phyloP scores from a whole-genome alignment of 2,888 invertebrate species.

The Dryococelus australis region DNA sequence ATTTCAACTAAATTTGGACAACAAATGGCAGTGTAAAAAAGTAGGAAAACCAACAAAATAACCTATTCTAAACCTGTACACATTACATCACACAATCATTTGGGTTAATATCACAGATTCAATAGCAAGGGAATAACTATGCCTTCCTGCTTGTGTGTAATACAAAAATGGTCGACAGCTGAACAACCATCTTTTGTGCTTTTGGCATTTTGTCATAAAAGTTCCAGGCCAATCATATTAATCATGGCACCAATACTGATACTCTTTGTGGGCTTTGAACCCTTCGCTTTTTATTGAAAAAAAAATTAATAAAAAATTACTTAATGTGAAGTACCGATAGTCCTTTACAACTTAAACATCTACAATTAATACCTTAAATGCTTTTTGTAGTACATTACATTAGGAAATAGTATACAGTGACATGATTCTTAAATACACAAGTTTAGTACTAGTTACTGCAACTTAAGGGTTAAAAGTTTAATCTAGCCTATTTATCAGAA shows the following conservation, averaged over 20 bases:
- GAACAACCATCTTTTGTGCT: not conserved
- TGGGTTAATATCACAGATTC: not conserved
- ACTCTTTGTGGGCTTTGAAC: not conserved
- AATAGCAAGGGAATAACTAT: not conserved
- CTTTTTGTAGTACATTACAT: not conserved
- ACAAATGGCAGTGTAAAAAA: not conserved
- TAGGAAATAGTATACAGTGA: not conserved
- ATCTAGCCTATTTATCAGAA: too few species aligned
- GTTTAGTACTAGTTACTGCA: not conserved
- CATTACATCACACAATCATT: not conserved
- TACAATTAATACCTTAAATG: not conserved
- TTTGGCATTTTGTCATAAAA: not conserved
- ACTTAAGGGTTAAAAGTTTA: too few species aligned
- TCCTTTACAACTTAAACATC: not conserved
- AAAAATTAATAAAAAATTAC: not conserved
- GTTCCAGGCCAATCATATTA: not conserved
- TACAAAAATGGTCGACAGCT: not conserved
- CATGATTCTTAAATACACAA: too few species aligned
- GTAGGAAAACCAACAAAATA: not conserved
- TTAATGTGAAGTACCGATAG: not conserved
- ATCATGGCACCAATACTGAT: not conserved
- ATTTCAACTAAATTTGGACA: not conserved
- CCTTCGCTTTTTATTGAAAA: not conserved
- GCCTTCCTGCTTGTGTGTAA: not conserved
- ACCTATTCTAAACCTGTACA: not conserved